A percentile compares a stretch with the other conserved stretches of the same genome.
Evolutionary conservation across 1,140 invertebrate genomes (phyloP).

Genomic region (Eriosoma lanigerum): DNA sequence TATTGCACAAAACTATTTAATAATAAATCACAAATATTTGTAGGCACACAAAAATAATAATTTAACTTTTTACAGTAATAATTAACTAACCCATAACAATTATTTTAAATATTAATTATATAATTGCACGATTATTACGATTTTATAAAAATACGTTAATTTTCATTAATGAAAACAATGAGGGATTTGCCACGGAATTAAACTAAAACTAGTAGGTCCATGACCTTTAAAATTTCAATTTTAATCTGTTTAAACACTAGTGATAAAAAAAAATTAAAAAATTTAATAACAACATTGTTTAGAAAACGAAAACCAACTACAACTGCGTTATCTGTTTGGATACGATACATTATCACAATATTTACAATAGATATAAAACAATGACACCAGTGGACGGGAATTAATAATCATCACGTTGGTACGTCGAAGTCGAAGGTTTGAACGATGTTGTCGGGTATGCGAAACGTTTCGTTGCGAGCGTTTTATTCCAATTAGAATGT

Average conservation of each 20-base stretch:
- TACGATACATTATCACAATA: neutral
- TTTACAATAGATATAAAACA: neutral
- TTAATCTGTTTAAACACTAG: neutral
- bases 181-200: neutral
- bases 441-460: too few species aligned
- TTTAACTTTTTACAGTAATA: neutral
- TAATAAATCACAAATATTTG: neutral
- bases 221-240: conserved; percentile 14
- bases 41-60: too few species aligned
- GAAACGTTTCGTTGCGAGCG: neutral
- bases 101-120: neutral
- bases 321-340: neutral
- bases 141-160: neutral
- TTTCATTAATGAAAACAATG: neutral
- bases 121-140: neutral
- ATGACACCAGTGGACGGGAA: neutral
- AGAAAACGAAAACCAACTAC: neutral
- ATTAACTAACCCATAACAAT: neutral
- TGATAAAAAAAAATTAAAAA: conserved; percentile 28
- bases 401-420: too few species aligned
- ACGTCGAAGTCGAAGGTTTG: too few species aligned
- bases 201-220: conserved; percentile 21
- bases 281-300: conserved; percentile 24
- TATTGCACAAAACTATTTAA: conserved; percentile 4
- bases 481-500: too few species aligned